A percentile compares a stretch with the other conserved stretches of the same genome.
phyloP scores from a whole-genome alignment of 1,140 invertebrate species.

The Halictus rubicundus region DNA sequence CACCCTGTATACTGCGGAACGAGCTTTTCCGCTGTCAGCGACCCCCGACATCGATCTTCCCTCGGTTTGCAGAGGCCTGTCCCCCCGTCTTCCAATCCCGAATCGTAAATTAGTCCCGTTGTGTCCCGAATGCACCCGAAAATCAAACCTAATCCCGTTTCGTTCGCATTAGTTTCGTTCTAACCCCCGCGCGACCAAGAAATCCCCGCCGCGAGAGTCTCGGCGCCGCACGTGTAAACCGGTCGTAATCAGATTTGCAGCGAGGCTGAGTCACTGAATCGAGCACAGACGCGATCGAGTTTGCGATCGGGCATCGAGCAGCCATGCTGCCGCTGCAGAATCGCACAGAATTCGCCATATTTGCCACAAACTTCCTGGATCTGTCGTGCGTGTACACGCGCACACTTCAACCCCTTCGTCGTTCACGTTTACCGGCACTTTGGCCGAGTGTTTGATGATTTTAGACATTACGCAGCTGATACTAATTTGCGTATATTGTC shows the following conservation, averaged over 20 bases:
- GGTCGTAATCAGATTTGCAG: constrained; percentile 34
- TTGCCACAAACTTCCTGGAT: too few relatives aligned
- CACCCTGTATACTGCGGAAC: background rate
- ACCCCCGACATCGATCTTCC: constrained; percentile 8
- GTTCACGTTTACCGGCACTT: too few relatives aligned
- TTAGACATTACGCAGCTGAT: too few relatives aligned
- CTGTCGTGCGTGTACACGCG: background rate
- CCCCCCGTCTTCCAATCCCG: background rate
- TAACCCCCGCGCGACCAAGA: constrained; percentile 2
- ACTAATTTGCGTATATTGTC: too few relatives aligned
- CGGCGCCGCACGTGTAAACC: constrained; percentile 7
- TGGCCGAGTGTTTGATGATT: too few relatives aligned
- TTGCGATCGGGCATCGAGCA: constrained; percentile 9
- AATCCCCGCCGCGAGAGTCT: background rate
- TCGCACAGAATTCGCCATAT: too few relatives aligned
- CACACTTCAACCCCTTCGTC: background rate
- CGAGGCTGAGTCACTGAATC: constrained; percentile 35
- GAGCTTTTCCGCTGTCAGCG: background rate
- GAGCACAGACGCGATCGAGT: constrained; percentile 21
- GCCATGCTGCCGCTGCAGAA: background rate
- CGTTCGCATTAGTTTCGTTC: constrained; percentile 12
- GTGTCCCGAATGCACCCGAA: background rate
- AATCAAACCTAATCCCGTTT: constrained; percentile 27
- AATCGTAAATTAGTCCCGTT: background rate
- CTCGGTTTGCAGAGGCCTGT: background rate